Base-by-base conservation (phyloP, 2,797 vertebrate species). In the Zalophus californianus region DNA sequence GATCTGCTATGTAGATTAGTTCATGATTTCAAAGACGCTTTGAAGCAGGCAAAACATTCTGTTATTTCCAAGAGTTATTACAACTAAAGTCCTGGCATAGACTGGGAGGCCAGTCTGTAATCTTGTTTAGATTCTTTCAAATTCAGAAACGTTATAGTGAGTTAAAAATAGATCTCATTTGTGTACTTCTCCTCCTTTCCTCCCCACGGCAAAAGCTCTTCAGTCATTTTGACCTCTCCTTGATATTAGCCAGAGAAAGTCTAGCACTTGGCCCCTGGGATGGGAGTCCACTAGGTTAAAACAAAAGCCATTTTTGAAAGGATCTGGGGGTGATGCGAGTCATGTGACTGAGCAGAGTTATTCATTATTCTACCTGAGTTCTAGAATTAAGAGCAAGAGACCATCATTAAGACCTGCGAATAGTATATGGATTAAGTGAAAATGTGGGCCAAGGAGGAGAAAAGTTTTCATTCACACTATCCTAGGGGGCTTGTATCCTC, bases 111-210 rank as follows among this genome's bases (percentile, higher is more conserved):
- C 89, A 88, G 90, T 13, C 84, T 95, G 73, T 83, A 86, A 97
- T 96, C 96, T 95, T 93, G 50, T 94, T 97, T 94, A 93, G 85
- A 96, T 92, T 56, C 75, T 95, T 97, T 96, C 93, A 96, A 92
- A 97, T 97, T 96, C 96, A 97, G 98, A 95, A 97, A 98, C 94
- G 95, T 96, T 97, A 96, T 20, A 96, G 95, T 86, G 80, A n/a
- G 70, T 92, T 98, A 98, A 96, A 98, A 97, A 98, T 96, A 98
- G 97, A 93, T 80, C 41, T 29, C 86, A 93, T 84, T 79, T 95
- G 95, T 95, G 23, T 91, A 68, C 29, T 97, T 96, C 79, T 41
- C 52, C 52, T 94, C 73, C 78, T 95, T 96, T 97, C 38, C 58
- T 95, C 64, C 86, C 38, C 5, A 25, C 35, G 86, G 90, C 83